A percentile compares a stretch with the other conserved stretches of the same genome.
Evolutionary conservation across 1,140 invertebrate species (phyloP).

Genomic region (Bombus superbus): DNA sequence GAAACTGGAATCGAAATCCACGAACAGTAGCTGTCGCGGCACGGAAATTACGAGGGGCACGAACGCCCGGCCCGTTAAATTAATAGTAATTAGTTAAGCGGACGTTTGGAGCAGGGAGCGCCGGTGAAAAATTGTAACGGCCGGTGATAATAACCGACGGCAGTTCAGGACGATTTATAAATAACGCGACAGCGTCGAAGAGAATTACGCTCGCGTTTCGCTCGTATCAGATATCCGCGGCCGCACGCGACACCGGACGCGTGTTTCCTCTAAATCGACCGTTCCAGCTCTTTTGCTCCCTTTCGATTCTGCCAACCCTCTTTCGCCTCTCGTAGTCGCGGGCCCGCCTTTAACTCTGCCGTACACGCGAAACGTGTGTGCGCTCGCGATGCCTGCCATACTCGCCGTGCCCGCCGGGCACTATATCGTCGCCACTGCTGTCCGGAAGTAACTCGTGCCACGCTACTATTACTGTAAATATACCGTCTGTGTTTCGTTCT

Average conservation of each 20-base stretch:
- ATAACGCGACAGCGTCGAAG: conserved; percentile 45
- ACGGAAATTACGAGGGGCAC: conserved; percentile 33
- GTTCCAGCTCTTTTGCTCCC: conserved; percentile 4
- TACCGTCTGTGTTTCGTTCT: conserved; percentile 11
- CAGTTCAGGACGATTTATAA: conserved; percentile 50
- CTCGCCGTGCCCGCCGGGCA: not conserved
- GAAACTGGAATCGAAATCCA: conserved; percentile 23
- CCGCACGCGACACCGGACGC: conserved; percentile 39
- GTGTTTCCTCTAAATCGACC: conserved; percentile 56
- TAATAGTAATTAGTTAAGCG: conserved; percentile 54
- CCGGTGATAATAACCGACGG: conserved; percentile 44
- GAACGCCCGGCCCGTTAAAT: conserved; percentile 31
- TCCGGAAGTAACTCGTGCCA: conserved; percentile 47
- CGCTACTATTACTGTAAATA: conserved; percentile 48
- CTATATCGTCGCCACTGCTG: conserved; percentile 22
- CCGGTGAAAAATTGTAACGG: conserved; percentile 49
- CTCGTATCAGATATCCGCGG: conserved; percentile 42
- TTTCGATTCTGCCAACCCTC: not conserved
- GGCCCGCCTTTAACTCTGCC: conserved; percentile 27
- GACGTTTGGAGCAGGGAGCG: conserved; percentile 29
- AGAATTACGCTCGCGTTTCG: conserved; percentile 40
- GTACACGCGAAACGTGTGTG: conserved; percentile 1
- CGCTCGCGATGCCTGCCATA: not conserved
- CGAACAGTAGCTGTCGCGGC: not conserved
- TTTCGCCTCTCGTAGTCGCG: not conserved